Evolutionary conservation across 2,113 vertebrate species (phyloP).

Genomic region (Trematomus loennbergii): DNA sequence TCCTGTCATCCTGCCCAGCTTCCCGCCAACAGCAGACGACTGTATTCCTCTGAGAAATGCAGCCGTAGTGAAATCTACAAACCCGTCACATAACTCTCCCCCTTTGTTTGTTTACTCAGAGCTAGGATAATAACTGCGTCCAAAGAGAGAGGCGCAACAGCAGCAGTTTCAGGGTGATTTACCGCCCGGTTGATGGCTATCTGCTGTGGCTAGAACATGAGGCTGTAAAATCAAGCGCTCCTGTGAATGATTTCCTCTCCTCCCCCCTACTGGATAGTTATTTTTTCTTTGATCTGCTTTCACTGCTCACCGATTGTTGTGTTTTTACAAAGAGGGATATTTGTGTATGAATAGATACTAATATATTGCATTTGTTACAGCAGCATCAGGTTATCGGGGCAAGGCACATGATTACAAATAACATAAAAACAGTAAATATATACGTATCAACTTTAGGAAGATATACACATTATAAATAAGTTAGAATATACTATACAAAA

Average conservation of each 20-base stretch:
- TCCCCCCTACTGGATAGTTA: conserved; percentile 33
- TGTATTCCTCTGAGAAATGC: conserved; percentile 69
- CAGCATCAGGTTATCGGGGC: too few relatives aligned
- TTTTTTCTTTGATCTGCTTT: conserved; percentile 63
- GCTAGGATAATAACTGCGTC: conserved; percentile 70
- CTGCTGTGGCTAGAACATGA: conserved; percentile 60
- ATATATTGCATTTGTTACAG: too few relatives aligned
- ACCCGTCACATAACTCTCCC: conserved; percentile 73
- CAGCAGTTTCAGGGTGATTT: conserved; percentile 69
- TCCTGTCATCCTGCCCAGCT: conserved; percentile 75
- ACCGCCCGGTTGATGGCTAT: conserved; percentile 62
- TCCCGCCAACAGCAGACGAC: conserved; percentile 47
- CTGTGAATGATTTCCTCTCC: conserved; percentile 72
- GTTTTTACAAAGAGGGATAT: conserved; percentile 15
- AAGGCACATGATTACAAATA: too few relatives aligned
- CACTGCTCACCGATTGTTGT: conserved; percentile 41
- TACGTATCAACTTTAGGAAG: too few relatives aligned
- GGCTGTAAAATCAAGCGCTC: conserved; percentile 72
- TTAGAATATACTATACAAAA: too few relatives aligned
- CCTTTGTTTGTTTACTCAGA: conserved; percentile 72
- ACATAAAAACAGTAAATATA: too few relatives aligned
- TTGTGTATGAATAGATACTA: conserved; percentile 43
- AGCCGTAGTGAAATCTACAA: conserved; percentile 55
- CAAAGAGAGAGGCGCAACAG: conserved; percentile 57
- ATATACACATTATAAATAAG: too few relatives aligned